Base-by-base conservation (phyloP, 2,113 vertebrate species). In the Capra hircus region DNA sequence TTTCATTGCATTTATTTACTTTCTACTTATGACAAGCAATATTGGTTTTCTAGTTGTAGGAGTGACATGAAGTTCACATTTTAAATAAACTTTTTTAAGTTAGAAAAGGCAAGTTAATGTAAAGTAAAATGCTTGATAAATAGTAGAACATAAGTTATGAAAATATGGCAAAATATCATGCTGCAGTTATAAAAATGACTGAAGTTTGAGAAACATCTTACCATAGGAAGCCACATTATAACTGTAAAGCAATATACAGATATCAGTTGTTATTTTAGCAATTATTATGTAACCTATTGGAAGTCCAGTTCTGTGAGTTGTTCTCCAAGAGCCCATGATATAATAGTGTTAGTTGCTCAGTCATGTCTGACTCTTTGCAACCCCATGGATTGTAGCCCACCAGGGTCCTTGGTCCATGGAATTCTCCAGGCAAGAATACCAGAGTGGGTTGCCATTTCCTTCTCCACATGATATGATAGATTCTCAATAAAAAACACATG, bases 1-100 rank as follows among this genome's bases (percentile, higher is more conserved):
- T 93, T 97, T 88, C n/a, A 90, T 17, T 55, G 12, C 43, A 74
- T 81, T 96, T 96, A 57, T 95, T 86, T 91, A 77, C 81, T 94
- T 94, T 83, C 78, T 52, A n/a, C 45, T 81, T 90, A 64, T 86
- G 19, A 19, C 43, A 91, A 91, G 10, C 43, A 94, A 67, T 96
- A 53, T 60, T 88, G 40, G 36, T 83, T 74, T 94, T 97, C 67
- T 83, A 95, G 64, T 60, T 77, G 77, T 45, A 33, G 23, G 40
- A 80, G 14, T 80, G n/a, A 88, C 74, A 81, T 19, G 3, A 94
- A 77, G 28, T 91, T 94, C 55, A 59, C 17, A 91, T 95, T 93
- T 94, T 86, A 93, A 92, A 94, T 90, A 52, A 96, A 52, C 15
- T 90, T 88, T 36, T 88, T 89, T 80, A 59, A 91, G 13, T 84